Evolutionary conservation across 2,113 vertebrate species (phyloP).

Genomic region (Halichoerus grypus): DNA sequence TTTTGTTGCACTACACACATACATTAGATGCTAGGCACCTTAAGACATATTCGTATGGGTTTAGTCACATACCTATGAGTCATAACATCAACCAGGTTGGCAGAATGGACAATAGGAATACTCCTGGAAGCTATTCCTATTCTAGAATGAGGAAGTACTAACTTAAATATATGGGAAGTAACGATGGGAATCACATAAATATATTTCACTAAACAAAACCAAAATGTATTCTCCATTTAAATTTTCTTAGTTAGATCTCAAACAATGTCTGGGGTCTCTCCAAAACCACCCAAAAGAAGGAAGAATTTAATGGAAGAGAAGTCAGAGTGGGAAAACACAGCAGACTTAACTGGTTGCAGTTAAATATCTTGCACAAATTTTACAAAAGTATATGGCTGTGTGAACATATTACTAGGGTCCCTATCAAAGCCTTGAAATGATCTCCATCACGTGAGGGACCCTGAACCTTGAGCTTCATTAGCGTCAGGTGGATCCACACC

Average conservation of each 20-base stretch:
- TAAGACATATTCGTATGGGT: not conserved
- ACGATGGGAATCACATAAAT: slow-evolving; percentile 9
- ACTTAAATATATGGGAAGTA: not conserved
- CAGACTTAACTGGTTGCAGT: not conserved
- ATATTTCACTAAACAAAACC: slow-evolving; percentile 9
- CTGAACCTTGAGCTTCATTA: not conserved
- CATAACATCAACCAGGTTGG: not conserved
- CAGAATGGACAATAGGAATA: not conserved
- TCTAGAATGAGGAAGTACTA: not conserved
- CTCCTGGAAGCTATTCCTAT: slow-evolving; percentile 22
- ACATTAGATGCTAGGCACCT: not conserved
- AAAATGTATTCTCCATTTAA: not conserved
- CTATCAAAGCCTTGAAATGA: not conserved
- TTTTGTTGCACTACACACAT: not conserved
- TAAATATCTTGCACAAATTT: not conserved
- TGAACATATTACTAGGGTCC: not conserved
- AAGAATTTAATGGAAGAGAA: slow-evolving; percentile 28
- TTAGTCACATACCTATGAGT: not conserved
- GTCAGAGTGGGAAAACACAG: not conserved
- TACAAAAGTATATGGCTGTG: not conserved
- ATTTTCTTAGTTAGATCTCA: slow-evolving; percentile 40
- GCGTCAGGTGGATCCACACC: not conserved
- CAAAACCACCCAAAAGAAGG: not conserved
- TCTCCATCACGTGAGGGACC: not conserved
- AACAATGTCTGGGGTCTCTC: not conserved